Evolutionary conservation across 1,140 invertebrate genomes (phyloP).

Genomic region (Bombus huntii): DNA sequence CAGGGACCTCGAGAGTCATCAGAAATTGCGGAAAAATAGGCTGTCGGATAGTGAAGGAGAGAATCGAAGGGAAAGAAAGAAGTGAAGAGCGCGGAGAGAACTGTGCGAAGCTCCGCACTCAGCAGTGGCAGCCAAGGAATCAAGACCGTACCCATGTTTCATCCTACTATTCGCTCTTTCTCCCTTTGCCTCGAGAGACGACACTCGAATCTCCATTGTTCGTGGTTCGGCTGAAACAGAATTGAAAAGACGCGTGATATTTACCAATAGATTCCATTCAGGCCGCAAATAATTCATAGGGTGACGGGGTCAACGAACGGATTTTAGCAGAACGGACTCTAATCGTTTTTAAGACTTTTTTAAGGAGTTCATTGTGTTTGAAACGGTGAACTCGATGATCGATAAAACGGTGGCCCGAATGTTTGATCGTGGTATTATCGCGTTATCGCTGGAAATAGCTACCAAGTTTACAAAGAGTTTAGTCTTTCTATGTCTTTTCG

Average conservation of each 20-base stretch:
- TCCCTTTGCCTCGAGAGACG: conserved; percentile 36
- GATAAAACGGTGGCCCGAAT: neutral
- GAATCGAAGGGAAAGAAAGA: conserved; percentile 36
- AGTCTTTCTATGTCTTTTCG: rapidly evolving
- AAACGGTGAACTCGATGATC: neutral
- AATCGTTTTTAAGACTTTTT: neutral
- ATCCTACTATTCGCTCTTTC: conserved; percentile 35
- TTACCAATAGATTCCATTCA: conserved; percentile 32
- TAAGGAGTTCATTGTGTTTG: neutral
- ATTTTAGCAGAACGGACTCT: neutral
- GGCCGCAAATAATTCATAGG: conserved; percentile 29
- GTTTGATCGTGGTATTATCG: neutral
- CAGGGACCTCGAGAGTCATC: conserved; percentile 47
- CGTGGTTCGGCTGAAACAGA: conserved; percentile 46
- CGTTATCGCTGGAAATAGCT: no score
- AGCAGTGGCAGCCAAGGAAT: conserved; percentile 43
- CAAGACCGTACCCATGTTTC: conserved; percentile 29
- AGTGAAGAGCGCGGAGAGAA: conserved; percentile 26
- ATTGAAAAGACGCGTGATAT: conserved; percentile 49
- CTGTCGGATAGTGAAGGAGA: conserved; percentile 22
- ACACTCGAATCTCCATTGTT: conserved; percentile 48
- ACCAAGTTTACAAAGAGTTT: neutral
- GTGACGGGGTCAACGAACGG: no score
- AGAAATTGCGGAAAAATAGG: conserved; percentile 46
- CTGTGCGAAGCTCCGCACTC: conserved; percentile 33